These are phyloP conservation scores for Mormoops blainvillei DNA, from an alignment of 2,113 vertebrate genomes.

Conservation along the genomic window DNA sequence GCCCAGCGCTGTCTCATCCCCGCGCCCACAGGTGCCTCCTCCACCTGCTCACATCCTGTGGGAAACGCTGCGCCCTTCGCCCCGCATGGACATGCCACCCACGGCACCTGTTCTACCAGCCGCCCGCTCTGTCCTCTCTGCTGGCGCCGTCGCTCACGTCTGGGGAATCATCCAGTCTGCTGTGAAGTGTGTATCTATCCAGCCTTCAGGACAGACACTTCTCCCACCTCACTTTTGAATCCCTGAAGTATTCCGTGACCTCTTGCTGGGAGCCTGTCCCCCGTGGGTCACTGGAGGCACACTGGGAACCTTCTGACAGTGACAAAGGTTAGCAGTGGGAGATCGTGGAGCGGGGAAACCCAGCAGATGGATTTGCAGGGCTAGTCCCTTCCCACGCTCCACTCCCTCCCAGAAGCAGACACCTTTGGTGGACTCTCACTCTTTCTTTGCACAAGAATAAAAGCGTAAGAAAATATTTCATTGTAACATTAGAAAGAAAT, in stretches of 20 bases:
- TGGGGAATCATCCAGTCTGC: accelerated
- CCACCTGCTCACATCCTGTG: background rate
- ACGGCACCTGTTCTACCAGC: accelerated
- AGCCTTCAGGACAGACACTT: background rate
- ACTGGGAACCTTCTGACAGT: accelerated
- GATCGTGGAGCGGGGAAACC: background rate
- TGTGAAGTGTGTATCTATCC: accelerated
- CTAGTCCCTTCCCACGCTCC: accelerated
- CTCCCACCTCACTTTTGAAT: background rate
- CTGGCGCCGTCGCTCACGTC: accelerated
- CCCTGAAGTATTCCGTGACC: accelerated
- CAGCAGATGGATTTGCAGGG: accelerated
- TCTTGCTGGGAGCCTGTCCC: background rate
- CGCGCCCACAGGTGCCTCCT: accelerated
- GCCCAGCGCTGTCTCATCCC: accelerated
- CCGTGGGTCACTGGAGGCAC: accelerated
- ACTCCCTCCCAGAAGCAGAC: accelerated
- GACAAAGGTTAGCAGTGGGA: background rate
- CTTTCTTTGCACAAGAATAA: background rate
- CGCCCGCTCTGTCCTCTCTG: accelerated
- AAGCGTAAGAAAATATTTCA: background rate
- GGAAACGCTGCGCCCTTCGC: background rate
- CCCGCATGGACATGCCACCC: accelerated
- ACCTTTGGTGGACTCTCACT: background rate
- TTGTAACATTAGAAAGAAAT: background rate